Conservation (phyloP, 1,140 invertebrate species). For the Drosophila suzukii region DNA sequence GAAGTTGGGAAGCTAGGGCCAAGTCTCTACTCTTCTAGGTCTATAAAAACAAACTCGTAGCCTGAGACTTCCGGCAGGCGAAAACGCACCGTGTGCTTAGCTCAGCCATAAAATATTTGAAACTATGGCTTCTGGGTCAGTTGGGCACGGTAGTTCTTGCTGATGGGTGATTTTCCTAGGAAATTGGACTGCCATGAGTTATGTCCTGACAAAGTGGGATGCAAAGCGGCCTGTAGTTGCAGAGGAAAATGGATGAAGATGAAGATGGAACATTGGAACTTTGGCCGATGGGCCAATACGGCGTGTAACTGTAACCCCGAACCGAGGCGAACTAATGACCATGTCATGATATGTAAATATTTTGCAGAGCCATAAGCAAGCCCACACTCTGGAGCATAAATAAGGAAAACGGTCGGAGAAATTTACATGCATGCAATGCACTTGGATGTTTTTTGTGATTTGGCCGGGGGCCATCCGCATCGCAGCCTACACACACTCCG, state of each 20-base stretch:
- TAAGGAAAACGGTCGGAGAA: slow-evolving; percentile 58
- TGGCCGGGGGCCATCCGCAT: slow-evolving; percentile 69
- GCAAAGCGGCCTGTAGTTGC: slow-evolving; percentile 13
- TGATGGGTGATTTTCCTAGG: slow-evolving; percentile 43
- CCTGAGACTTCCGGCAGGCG: slow-evolving; percentile 32
- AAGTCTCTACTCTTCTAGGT: slow-evolving; percentile 1
- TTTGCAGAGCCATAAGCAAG: slow-evolving; percentile 70
- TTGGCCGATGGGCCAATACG: slow-evolving; percentile 7
- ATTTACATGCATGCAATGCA: slow-evolving; percentile 66
- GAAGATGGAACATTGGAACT: slow-evolving; percentile 21
- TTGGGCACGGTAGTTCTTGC: slow-evolving; percentile 75
- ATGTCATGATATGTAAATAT: slow-evolving; percentile 81
- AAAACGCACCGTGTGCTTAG: slow-evolving; percentile 28
- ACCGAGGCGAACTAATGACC: slow-evolving; percentile 65
- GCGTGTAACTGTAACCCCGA: slow-evolving; percentile 53
- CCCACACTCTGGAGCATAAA: slow-evolving; percentile 72
- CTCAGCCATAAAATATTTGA: slow-evolving; percentile 67
- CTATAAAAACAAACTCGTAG: slow-evolving; percentile 8
- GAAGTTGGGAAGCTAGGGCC: slow-evolving; percentile 28
- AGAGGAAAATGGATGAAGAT: slow-evolving; percentile 19
- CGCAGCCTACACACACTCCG: slow-evolving; percentile 48
- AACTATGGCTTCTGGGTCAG: slow-evolving; percentile 76
- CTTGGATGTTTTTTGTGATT: slow-evolving; percentile 39
- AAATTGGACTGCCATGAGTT: slow-evolving; percentile 66
- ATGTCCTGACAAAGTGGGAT: slow-evolving; percentile 58